Evolutionary conservation across 2,113 vertebrate species (phyloP), one percentile per base, ranked within the genome.

Genomic region (Python bivittatus): DNA sequence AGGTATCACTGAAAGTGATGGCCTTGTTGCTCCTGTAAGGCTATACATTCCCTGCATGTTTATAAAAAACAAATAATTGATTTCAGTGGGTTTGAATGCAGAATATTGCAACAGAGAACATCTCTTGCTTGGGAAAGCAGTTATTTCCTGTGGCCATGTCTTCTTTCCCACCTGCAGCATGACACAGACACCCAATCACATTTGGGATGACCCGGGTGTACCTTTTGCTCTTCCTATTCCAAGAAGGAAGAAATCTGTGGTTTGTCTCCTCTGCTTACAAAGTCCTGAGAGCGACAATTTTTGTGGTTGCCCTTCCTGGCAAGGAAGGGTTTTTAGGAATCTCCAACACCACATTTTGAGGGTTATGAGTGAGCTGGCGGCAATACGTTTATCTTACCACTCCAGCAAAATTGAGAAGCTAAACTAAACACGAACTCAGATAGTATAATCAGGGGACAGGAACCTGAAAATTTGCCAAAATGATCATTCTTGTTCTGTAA

Each of bases 231-330:
- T 90, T 90, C 87, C 79, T 91, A 0, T 6, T 22, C 83, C 89
- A 89, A 91, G 92, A 94, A 93, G 92, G 87, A 53, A 90, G 92
- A 95, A 94, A 92, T 92, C 95, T 93, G 54, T 91, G 96, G 96
- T 95, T 95, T 95, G 90, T 93, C 92, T 89, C 89, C 44, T 92
- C 94, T 88, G 90, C 91, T 96, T 97, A 89, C 92, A 87, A 93
- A 94, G 95, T 93, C 90, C 91, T 92, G 88, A 87, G 95, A 96
- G 92, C 94, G 93, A 93, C 60, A 92, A 48, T 94, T 94, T 96
- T 90, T 95, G 96, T 95, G 97, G 97, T 96, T 96, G 79, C 68
- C 85, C 9, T 97, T 97, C 96, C 97, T 97, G 96, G 96, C 95
- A 97, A 94, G 95, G 94, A 87, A 57, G 23, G 93, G 92, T 25